Conservation (phyloP, 2,888 invertebrate species). For the Notocelia uddmanniana region DNA sequence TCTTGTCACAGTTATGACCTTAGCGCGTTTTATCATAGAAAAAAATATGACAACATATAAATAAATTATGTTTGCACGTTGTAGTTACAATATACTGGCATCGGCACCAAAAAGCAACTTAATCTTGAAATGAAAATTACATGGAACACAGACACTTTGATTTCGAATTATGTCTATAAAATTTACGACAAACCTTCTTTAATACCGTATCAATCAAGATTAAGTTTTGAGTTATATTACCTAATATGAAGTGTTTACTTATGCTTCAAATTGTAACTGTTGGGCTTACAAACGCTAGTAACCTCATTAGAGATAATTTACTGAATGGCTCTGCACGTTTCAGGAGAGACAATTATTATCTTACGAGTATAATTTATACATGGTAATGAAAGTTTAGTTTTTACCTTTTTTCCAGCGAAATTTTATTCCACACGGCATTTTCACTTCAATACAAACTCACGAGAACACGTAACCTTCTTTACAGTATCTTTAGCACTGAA, state of each 20-base stretch:
- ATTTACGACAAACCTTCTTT: no score
- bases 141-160: neutral
- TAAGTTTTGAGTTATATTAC: neutral
- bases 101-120: neutral
- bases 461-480: slow-evolving; percentile 68
- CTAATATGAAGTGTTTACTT: slow-evolving; percentile 3
- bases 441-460: slow-evolving; percentile 50
- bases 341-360: neutral
- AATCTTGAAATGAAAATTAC: neutral
- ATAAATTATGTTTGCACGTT: neutral
- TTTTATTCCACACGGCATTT: slow-evolving; percentile 69
- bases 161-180: neutral
- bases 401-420: slow-evolving; percentile 69
- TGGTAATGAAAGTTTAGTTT: neutral
- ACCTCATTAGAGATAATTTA: slow-evolving; percentile 7
- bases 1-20: slow-evolving; percentile 9
- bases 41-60: slow-evolving; percentile 19
- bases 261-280: neutral
- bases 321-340: neutral
- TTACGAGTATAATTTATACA: neutral
- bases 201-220: no score
- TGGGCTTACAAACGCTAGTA: neutral
- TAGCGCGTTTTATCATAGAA: slow-evolving; percentile 15
- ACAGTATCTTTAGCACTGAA: slow-evolving; percentile 77
- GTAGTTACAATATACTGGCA: neutral